A percentile compares a stretch with the other conserved stretches of the same genome.
phyloP scores from a whole-genome alignment of 2,888 invertebrate species.

The Clepsis dumicolana region DNA sequence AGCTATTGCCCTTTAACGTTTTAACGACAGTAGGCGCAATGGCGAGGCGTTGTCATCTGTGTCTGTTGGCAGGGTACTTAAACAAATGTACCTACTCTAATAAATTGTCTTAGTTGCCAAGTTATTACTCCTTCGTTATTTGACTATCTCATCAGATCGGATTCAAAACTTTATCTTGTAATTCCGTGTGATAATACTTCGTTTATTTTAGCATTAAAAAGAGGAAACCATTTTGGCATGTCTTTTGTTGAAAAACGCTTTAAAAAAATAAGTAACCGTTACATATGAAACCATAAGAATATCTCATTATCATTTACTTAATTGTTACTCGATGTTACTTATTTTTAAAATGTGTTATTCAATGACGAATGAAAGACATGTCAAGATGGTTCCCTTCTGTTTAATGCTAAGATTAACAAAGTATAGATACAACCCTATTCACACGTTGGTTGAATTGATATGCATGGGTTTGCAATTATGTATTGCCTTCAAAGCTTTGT shows the following conservation, averaged over 20 bases:
- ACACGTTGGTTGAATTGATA: not conserved
- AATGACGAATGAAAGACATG: too few relatives aligned
- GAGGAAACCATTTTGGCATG: too few relatives aligned
- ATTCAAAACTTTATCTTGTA: not conserved
- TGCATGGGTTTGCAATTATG: not conserved
- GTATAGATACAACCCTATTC: not conserved
- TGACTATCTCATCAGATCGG: not conserved
- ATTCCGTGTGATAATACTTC: too few relatives aligned
- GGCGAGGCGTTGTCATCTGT: not conserved
- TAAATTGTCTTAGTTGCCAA: constrained; percentile 1
- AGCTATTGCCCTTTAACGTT: constrained; percentile 10
- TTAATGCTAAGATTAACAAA: too few relatives aligned
- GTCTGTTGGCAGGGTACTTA: not conserved
- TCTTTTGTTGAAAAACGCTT: too few relatives aligned
- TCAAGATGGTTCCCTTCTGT: too few relatives aligned
- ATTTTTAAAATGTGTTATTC: too few relatives aligned
- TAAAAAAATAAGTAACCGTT: too few relatives aligned
- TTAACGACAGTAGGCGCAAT: constrained; percentile 4
- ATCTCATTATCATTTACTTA: too few relatives aligned
- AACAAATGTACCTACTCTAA: not conserved
- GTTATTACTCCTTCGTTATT: not conserved
- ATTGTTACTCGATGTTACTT: too few relatives aligned
- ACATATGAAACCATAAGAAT: too few relatives aligned
- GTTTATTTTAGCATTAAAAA: too few relatives aligned
- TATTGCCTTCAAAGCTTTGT: not conserved